A percentile compares a stretch with the other conserved stretches of the same genome.
phyloP scores from a whole-genome alignment of 1,140 invertebrate species.

The Araneus ventricosus region DNA sequence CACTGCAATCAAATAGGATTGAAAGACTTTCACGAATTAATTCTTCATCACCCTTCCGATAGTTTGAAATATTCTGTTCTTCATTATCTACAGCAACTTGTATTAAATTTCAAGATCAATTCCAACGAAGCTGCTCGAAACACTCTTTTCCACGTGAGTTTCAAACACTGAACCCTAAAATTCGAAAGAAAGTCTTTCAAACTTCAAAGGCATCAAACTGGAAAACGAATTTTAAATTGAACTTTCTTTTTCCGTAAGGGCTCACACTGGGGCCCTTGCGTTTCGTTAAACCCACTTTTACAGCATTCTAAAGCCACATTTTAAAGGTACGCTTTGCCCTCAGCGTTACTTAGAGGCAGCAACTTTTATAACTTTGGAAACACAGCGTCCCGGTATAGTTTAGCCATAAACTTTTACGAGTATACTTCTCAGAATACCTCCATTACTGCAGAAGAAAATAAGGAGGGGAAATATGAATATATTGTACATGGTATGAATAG shows the following conservation, averaged over 20 bases:
- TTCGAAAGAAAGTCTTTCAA: constrained; percentile 20
- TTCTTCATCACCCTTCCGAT: background rate
- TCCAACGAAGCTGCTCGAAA: background rate
- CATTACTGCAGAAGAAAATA: constrained; percentile 20
- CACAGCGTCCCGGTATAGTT: constrained; percentile 24
- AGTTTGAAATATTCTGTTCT: background rate
- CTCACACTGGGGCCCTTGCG: background rate
- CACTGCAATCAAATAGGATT: too few species aligned
- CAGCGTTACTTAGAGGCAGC: constrained; percentile 29
- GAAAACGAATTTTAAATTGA: constrained; percentile 38
- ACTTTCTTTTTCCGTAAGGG: constrained; percentile 30
- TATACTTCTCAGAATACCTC: background rate
- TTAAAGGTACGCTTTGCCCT: constrained; percentile 11
- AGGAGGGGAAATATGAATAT: constrained; percentile 46
- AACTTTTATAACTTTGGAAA: constrained; percentile 58
- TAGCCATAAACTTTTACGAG: constrained; percentile 29
- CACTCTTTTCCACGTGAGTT: background rate
- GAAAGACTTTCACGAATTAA: too few species aligned
- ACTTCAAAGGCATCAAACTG: constrained; percentile 33
- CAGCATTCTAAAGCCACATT: constrained; percentile 34
- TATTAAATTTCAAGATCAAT: background rate
- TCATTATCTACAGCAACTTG: background rate
- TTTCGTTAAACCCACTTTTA: constrained; percentile 34
- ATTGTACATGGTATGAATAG: constrained; percentile 13
- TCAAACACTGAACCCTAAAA: background rate